phyloP scores from a whole-genome alignment of 2,797 vertebrate species.

The Smutsia gigantea region DNA sequence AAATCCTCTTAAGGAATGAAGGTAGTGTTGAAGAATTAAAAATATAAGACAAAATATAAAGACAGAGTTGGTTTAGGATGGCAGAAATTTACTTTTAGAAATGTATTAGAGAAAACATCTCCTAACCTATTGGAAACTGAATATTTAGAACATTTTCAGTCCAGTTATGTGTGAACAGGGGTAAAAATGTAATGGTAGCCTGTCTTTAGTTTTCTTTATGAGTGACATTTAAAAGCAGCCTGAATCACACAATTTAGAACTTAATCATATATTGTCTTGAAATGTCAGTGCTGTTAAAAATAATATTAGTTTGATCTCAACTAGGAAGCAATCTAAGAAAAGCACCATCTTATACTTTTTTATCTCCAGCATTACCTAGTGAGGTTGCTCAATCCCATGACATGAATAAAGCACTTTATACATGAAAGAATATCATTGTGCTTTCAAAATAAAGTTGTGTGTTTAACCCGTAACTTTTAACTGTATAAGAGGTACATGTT shows the following conservation, averaged over 20 bases:
- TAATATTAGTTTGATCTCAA: slow-evolving; percentile 52
- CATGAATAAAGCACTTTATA: slow-evolving; percentile 28
- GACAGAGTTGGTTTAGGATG: not conserved
- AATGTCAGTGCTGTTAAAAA: slow-evolving; percentile 65
- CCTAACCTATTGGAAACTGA: not conserved
- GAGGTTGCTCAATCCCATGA: not conserved
- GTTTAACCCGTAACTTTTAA: not conserved
- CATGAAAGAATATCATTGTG: not conserved
- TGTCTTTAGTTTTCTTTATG: slow-evolving; percentile 44
- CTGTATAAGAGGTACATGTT: not conserved
- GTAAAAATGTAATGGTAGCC: slow-evolving; percentile 51
- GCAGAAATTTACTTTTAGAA: slow-evolving; percentile 35
- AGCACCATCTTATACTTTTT: not conserved
- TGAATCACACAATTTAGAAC: slow-evolving; percentile 50
- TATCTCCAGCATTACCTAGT: not conserved
- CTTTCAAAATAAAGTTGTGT: slow-evolving; percentile 23
- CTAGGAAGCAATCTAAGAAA: slow-evolving; percentile 14
- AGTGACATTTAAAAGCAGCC: slow-evolving; percentile 57
- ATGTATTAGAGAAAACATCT: slow-evolving; percentile 13
- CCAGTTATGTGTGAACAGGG: not conserved
- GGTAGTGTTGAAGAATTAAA: not conserved
- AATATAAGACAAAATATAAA: slow-evolving; percentile 22
- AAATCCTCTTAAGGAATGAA: not conserved
- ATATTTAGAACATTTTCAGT: slow-evolving; percentile 8
- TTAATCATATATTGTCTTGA: slow-evolving; percentile 68